Evolutionary conservation across 2,113 vertebrate genomes (phyloP).

Genomic region (Chloropsis hardwickii): DNA sequence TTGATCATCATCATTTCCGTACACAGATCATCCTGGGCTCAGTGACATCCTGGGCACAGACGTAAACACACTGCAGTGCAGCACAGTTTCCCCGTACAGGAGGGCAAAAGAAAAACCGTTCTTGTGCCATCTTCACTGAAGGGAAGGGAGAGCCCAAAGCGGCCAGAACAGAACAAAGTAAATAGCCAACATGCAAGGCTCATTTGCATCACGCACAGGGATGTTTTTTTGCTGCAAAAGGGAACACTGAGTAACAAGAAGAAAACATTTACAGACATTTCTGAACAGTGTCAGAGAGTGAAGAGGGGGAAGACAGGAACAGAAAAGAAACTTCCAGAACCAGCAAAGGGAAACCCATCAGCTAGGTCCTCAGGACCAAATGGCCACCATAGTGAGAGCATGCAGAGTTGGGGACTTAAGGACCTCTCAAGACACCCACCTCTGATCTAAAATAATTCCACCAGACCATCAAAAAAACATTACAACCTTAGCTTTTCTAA

Average conservation of each 20-base stretch:
- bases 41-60: neutral
- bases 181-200: neutral
- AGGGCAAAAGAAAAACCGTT: neutral
- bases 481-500: neutral
- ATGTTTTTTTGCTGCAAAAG: neutral
- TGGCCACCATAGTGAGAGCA: neutral
- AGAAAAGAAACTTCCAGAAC: neutral
- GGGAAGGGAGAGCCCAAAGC: neutral
- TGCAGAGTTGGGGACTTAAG: neutral
- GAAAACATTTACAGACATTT: neutral
- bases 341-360: neutral
- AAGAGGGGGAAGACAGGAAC: neutral
- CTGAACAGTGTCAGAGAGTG: neutral
- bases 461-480: neutral
- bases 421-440: neutral
- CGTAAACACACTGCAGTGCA: neutral
- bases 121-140: neutral
- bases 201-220: neutral
- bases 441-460: neutral
- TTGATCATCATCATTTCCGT: neutral
- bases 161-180: neutral
- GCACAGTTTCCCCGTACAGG: rapidly evolving
- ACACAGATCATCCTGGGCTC: neutral
- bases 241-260: neutral
- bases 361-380: rapidly evolving